phyloP scores from a whole-genome alignment of 1,140 invertebrate species.

The Ctenoplectra terminalis region DNA sequence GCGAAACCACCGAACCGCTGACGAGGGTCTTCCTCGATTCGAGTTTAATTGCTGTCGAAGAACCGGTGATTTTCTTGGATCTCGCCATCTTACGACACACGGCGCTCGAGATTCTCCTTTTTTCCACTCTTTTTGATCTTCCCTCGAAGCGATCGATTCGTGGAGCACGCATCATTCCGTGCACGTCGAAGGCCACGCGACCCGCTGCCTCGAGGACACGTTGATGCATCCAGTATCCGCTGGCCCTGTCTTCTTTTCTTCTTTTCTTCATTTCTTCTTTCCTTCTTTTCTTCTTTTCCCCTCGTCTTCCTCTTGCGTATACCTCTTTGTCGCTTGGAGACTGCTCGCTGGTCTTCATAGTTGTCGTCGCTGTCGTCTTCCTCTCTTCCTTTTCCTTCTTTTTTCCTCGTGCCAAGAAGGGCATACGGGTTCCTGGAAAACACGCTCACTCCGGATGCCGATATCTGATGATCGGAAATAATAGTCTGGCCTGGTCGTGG shows the following conservation, averaged over 20 bases:
- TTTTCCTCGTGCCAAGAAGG: neutral
- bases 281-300: slow-evolving; percentile 20
- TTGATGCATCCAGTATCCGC: slow-evolving; percentile 28
- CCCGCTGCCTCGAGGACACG: slow-evolving; percentile 67
- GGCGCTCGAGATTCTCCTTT: neutral
- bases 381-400: slow-evolving; percentile 8
- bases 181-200: slow-evolving; percentile 79
- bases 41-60: slow-evolving; percentile 52
- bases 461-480: slow-evolving; percentile 31
- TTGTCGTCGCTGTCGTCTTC: slow-evolving; percentile 5
- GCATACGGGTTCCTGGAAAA: slow-evolving; percentile 45
- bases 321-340: neutral
- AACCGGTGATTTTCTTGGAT: slow-evolving; percentile 59
- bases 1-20: slow-evolving; percentile 49
- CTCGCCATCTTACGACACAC: slow-evolving; percentile 30
- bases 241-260: neutral
- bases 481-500: neutral
- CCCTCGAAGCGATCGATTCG: slow-evolving; percentile 57
- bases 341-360: neutral
- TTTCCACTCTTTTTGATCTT: slow-evolving; percentile 43
- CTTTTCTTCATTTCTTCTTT: neutral
- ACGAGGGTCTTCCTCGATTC: slow-evolving; percentile 51
- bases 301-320: neutral
- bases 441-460: slow-evolving; percentile 8
- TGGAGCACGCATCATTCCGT: slow-evolving; percentile 67